phyloP scores from a whole-genome alignment of 2,113 vertebrate species.

The Cynocephalus volans region DNA sequence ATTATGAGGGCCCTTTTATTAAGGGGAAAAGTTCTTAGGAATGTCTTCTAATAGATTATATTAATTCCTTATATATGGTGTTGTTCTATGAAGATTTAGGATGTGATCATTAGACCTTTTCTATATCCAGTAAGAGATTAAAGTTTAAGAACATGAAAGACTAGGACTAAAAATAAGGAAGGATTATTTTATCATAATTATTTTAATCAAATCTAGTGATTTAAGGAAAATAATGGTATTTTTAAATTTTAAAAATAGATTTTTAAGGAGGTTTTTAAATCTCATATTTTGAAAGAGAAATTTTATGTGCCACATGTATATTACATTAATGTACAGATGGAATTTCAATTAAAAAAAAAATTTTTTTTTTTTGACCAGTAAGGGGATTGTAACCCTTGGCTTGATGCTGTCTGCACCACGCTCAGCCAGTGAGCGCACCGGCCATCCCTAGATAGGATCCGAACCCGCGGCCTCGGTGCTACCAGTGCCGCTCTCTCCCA shows the following conservation, averaged over 20 bases:
- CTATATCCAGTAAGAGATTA: not conserved
- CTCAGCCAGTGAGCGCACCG: no score
- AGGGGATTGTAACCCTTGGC: no score
- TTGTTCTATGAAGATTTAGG: not conserved
- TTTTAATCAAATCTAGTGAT: constrained; percentile 50
- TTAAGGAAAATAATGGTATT: constrained; percentile 59
- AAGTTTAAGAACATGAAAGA: constrained; percentile 27
- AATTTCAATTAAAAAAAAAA: not conserved
- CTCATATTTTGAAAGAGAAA: not conserved
- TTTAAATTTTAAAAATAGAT: not conserved
- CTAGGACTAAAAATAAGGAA: not conserved
- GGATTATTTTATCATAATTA: constrained; percentile 59
- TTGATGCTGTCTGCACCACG: no score
- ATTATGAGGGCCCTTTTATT: not conserved
- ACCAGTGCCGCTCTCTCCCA: no score
- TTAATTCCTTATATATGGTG: constrained; percentile 33
- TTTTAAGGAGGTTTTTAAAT: no score
- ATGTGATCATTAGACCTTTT: constrained; percentile 30
- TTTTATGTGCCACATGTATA: not conserved
- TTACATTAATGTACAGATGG: constrained; percentile 2
- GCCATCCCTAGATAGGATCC: no score
- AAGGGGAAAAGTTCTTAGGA: constrained; percentile 6
- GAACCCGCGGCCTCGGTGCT: no score
- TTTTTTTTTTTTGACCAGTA: no score
- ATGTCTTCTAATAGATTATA: constrained; percentile 36